Conservation (phyloP, 2,797 vertebrate species). For the Lemur catta region DNA sequence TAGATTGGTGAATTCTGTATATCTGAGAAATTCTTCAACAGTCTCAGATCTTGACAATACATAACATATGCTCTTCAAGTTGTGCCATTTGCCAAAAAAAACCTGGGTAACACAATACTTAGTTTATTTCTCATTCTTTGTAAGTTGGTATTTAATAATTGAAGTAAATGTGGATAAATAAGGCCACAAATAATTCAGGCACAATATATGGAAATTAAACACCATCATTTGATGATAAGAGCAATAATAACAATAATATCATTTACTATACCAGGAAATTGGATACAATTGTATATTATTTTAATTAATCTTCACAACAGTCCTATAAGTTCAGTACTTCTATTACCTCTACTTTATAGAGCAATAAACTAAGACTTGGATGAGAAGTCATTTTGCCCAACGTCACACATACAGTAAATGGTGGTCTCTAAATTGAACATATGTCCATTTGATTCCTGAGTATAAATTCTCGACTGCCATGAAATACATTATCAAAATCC, state of each 20-base stretch:
- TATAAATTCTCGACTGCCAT: not conserved
- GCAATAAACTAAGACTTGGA: not conserved
- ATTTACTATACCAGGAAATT: not conserved
- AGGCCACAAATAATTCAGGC: not conserved
- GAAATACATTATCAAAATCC: slow-evolving; percentile 9
- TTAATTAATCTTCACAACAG: not conserved
- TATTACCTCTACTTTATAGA: not conserved
- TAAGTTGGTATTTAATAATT: not conserved
- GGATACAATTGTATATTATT: not conserved
- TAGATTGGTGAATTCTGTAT: not conserved
- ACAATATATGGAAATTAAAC: not conserved
- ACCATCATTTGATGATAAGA: not conserved
- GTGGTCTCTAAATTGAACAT: not conserved
- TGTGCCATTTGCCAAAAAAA: not conserved
- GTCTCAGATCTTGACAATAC: not conserved
- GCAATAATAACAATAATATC: not conserved
- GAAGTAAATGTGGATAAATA: not conserved
- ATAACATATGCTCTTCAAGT: not conserved
- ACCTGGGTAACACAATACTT: not conserved
- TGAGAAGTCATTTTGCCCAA: not conserved
- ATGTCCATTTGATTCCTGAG: not conserved
- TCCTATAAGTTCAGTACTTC: not conserved
- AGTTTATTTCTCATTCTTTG: not conserved
- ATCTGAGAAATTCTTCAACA: not conserved
- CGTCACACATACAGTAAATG: not conserved